Conservation (phyloP, 2,888 invertebrate genomes). For the Eugnorisma glareosa region DNA sequence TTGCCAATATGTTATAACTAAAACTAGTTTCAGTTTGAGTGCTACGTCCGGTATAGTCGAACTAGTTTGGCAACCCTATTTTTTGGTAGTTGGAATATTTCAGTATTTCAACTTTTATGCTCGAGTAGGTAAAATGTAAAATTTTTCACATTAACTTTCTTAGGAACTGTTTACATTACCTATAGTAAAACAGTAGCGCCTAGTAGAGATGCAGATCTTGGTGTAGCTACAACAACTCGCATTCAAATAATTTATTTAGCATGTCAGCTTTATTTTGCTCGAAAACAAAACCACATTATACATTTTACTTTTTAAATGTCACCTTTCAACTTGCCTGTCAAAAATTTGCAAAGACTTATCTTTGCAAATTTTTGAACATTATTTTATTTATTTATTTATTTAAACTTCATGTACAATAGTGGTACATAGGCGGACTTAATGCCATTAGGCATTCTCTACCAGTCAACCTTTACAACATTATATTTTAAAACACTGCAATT, state of each 20-base stretch:
- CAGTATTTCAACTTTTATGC: constrained; percentile 27
- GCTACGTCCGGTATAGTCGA: constrained; percentile 1
- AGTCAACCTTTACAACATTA: too few relatives aligned
- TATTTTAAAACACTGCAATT: not conserved
- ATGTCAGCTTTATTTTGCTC: not conserved
- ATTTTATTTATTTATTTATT: too few relatives aligned
- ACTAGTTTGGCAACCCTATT: constrained; percentile 18
- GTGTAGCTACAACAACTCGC: not conserved
- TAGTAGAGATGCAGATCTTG: not conserved
- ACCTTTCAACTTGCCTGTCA: not conserved
- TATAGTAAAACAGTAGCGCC: not conserved
- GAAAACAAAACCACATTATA: not conserved
- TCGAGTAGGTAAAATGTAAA: not conserved
- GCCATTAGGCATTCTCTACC: too few relatives aligned
- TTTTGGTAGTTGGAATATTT: constrained; percentile 31
- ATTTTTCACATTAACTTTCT: constrained; percentile 18
- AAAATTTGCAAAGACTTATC: too few relatives aligned
- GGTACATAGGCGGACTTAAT: too few relatives aligned
- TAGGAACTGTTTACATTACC: too few relatives aligned
- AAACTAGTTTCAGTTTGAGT: constrained; percentile 9
- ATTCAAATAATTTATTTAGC: not conserved
- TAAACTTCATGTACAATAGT: too few relatives aligned
- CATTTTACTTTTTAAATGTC: not conserved
- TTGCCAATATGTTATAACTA: not conserved
- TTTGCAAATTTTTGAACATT: not conserved